Conservation (phyloP, 2,888 invertebrate species). For the Scrobipalpa atriplicella region DNA sequence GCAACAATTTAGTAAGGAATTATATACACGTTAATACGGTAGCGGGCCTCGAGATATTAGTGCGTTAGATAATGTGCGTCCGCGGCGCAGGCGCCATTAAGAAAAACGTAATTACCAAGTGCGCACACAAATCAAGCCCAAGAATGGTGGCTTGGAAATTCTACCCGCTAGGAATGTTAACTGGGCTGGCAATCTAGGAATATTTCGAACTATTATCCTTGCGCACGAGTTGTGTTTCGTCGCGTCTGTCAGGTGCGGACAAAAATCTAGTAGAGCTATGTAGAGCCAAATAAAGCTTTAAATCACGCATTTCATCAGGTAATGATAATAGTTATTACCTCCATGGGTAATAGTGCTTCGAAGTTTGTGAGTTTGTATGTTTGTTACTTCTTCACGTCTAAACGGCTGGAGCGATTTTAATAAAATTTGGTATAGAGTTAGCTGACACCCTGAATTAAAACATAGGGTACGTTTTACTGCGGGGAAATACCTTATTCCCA, state of each 20-base stretch:
- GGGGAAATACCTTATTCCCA: no score
- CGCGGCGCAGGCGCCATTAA: constrained; percentile 48
- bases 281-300: constrained; percentile 40
- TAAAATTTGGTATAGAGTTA: no score
- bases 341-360: no score
- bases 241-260: constrained; percentile 35
- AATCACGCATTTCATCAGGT: constrained; percentile 52
- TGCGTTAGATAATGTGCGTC: constrained; percentile 24
- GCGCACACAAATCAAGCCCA: constrained; percentile 62
- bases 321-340: no score
- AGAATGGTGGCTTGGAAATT: constrained; percentile 54
- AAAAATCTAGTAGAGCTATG: constrained; percentile 30
- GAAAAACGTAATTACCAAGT: constrained; percentile 60
- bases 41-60: constrained; percentile 28
- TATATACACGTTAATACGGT: constrained; percentile 19
- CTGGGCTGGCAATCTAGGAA: constrained; percentile 62
- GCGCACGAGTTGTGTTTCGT: constrained; percentile 34
- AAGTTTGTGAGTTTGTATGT: no score
- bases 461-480: no score
- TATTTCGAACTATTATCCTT: constrained; percentile 43
- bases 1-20: constrained; percentile 16
- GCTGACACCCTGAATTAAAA: no score
- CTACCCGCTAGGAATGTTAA: constrained; percentile 67
- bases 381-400: no score
- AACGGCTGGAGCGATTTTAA: no score